Evolutionary conservation across 2,113 vertebrate genomes (phyloP), one percentile per base, ranked within the genome.

Genomic region (Promerops cafer): DNA sequence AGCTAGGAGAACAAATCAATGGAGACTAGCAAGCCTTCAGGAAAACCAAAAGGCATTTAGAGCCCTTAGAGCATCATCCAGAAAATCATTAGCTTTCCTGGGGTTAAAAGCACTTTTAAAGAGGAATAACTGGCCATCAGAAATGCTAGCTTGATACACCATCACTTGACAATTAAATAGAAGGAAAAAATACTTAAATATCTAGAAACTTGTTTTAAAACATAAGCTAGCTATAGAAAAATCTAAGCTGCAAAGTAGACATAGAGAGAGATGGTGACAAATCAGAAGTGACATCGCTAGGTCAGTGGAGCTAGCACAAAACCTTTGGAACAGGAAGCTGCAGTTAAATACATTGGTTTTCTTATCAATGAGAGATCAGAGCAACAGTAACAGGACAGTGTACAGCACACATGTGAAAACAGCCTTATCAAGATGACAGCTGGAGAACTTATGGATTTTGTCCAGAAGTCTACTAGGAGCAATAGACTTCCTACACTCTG

Each of bases 391-490:
- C 81, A 91, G 95, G 90, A 66, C 82, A 93, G 96, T 39, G 87
- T 23, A 95, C 70, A 82, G 45, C 92, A 94, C 79, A 90, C 83
- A 94, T 72, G 88, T 78, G 88, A 83, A 75, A 93, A 92, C 90
- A 87, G 88, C 88, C 83, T 94, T 90, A 96, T 89, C 96, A 81
- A 83, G 93, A 96, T 93, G 94, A 96, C 90, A 94, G 92, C 83
- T 81, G 86, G 89, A 87, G 60, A 93, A 93, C 52, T 89, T 18
- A 94, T 8, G 90, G 94, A 95, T 92, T 81, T 85, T 87, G 76
- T 86, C 86, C 93, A 92, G 72, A 63, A 96, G 39, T 39, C 92
- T 82, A 31, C 79, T 30, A 50, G 76, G 92, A 82, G 83, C 76
- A 31, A 13, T 0, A 64, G 47, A 53, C 45, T 79, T 80, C 57